phyloP scores from a whole-genome alignment of 2,888 invertebrate species.

The Cerastis leucographa region DNA sequence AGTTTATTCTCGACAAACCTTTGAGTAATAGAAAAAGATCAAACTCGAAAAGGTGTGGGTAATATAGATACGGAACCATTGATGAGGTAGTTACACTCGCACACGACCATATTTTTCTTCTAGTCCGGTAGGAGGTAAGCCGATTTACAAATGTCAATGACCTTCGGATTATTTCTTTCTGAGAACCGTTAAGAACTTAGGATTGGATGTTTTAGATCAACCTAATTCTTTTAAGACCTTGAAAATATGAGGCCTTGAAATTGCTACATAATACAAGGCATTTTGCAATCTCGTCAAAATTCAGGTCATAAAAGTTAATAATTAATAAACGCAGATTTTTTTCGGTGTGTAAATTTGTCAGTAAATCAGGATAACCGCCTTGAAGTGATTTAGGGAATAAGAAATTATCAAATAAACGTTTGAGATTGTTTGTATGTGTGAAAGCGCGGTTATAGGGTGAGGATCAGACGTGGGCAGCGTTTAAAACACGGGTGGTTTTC shows the following conservation, averaged over 20 bases:
- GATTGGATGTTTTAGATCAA: slow-evolving; percentile 9
- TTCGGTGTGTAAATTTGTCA: too few relatives aligned
- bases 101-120: slow-evolving; percentile 3
- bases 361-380: too few relatives aligned
- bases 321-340: too few relatives aligned
- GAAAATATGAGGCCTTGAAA: neutral
- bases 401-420: too few relatives aligned
- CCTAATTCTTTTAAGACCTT: neutral
- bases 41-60: neutral
- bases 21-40: neutral
- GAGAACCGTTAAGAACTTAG: slow-evolving; percentile 7
- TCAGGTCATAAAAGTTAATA: too few relatives aligned
- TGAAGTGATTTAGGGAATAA: too few relatives aligned
- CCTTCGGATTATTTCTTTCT: slow-evolving; percentile 13
- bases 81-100: neutral
- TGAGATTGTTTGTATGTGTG: too few relatives aligned
- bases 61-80: slow-evolving; percentile 17
- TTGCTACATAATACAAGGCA: too few relatives aligned
- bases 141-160: slow-evolving; percentile 34
- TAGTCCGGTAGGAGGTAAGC: slow-evolving; percentile 30
- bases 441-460: too few relatives aligned
- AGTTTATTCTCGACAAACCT: neutral
- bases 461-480: too few relatives aligned
- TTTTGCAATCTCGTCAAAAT: too few relatives aligned
- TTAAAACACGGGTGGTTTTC: too few relatives aligned